A percentile compares a stretch with the other conserved stretches of the same genome.
phyloP scores from a whole-genome alignment of 2,888 invertebrate genomes.

The Ormyrus thymus region DNA sequence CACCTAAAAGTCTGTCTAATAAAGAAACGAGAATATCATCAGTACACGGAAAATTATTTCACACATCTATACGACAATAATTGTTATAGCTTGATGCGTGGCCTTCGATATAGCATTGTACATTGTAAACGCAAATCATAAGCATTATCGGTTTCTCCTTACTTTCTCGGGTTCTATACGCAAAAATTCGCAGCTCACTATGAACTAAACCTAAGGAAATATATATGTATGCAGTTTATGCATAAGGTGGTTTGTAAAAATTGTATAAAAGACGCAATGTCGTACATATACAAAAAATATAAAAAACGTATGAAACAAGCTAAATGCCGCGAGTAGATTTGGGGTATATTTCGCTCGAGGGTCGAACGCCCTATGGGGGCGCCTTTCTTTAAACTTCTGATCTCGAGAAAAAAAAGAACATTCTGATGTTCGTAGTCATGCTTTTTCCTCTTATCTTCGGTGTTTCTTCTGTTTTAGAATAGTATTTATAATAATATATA shows the following conservation, averaged over 20 bases:
- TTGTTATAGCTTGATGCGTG: conserved; percentile 13
- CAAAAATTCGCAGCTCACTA: conserved; percentile 36
- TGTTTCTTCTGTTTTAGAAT: conserved; percentile 58
- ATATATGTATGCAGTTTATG: conserved; percentile 33
- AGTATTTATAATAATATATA: conserved; percentile 62
- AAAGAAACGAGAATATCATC: conserved; percentile 25
- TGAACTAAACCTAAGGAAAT: conserved; percentile 54
- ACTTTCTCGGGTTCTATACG: conserved; percentile 36
- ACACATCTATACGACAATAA: conserved; percentile 10
- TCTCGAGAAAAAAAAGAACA: conserved; percentile 58
- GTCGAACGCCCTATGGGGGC: not conserved
- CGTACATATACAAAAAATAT: conserved; percentile 57
- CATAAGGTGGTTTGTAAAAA: conserved; percentile 58
- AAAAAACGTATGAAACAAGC: conserved; percentile 60
- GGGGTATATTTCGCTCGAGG: conserved; percentile 33
- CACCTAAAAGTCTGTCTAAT: not conserved
- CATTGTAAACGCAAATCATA: conserved; percentile 14
- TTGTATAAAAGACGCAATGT: conserved; percentile 61
- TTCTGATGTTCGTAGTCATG: conserved; percentile 61
- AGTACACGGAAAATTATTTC: not conserved
- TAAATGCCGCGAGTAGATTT: conserved; percentile 59
- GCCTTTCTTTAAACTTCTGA: conserved; percentile 3
- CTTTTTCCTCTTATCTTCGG: conserved; percentile 43
- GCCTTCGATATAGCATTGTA: conserved; percentile 53
- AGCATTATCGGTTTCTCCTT: conserved; percentile 6